A percentile compares a stretch with the other conserved stretches of the same genome.
Evolutionary conservation across 2,888 invertebrate species (phyloP).

Genomic region (Epinotia bilunana): DNA sequence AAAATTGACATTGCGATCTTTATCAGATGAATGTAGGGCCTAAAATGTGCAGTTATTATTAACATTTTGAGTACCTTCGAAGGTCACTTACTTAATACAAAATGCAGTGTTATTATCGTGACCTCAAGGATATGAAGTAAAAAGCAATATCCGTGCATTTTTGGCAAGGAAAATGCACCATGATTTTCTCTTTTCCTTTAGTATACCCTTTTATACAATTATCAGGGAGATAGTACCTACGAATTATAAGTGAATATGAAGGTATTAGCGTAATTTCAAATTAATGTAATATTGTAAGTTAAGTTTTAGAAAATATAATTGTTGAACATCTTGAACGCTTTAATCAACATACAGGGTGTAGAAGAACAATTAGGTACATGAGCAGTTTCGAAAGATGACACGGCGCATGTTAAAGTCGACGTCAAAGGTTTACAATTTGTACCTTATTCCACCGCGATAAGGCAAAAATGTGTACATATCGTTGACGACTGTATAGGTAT

Average conservation of each 20-base stretch:
- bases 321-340: no score
- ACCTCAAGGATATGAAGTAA: not conserved
- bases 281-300: no score
- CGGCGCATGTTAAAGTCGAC: not conserved
- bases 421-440: no score
- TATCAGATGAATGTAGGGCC: not conserved
- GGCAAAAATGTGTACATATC: no score
- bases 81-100: not conserved
- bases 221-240: not conserved
- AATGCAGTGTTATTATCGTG: not conserved
- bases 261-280: no score
- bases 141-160: conserved; percentile 12
- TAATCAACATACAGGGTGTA: not conserved
- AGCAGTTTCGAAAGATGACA: not conserved
- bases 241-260: no score
- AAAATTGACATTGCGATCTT: not conserved
- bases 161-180: conserved; percentile 27
- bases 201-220: not conserved
- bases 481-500: no score
- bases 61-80: not conserved
- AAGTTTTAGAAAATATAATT: no score
- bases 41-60: not conserved
- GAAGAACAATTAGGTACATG: not conserved
- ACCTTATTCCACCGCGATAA: no score
- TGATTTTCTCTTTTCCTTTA: not conserved